Evolutionary conservation across 2,797 vertebrate genomes (phyloP).

Genomic region (Rallus crepitans): DNA sequence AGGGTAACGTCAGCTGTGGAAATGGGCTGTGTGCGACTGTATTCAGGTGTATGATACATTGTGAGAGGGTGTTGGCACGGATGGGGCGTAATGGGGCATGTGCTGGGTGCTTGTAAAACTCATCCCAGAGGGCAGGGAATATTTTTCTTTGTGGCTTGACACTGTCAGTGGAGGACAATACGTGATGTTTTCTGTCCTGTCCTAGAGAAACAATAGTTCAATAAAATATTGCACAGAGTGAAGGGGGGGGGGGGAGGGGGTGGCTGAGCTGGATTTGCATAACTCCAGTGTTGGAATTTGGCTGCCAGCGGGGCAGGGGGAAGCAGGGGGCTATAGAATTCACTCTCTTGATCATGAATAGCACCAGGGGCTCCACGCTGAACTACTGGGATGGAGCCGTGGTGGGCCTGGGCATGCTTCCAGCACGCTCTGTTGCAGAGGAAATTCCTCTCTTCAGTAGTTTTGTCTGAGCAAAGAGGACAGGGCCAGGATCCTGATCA

Average conservation of each 20-base stretch:
- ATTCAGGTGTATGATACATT: rapidly evolving
- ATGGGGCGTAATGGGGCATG: rapidly evolving
- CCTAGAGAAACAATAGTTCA: conserved; percentile 5
- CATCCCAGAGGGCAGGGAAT: not conserved
- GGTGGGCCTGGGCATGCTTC: conserved; percentile 57
- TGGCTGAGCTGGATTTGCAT: conserved; percentile 43
- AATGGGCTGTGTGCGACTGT: rapidly evolving
- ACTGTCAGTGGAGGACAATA: not conserved
- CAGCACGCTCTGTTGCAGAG: not conserved
- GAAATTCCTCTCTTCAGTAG: conserved; percentile 37
- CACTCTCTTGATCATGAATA: conserved; percentile 35
- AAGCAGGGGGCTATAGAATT: conserved; percentile 58
- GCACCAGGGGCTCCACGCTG: not conserved
- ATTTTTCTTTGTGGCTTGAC: not conserved
- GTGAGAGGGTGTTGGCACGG: rapidly evolving
- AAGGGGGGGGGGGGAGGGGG: not conserved
- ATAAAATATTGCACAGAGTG: not conserved
- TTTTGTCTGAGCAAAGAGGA: not conserved
- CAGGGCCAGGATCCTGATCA: not conserved
- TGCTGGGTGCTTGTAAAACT: not conserved
- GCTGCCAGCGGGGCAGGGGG: not conserved
- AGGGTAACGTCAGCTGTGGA: not conserved
- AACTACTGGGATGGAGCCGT: conserved; percentile 48
- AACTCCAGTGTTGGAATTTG: conserved; percentile 21
- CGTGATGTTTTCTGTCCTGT: not conserved